phyloP scores from a whole-genome alignment of 30 jellyfish, hydroid and myxozoan genomes.

The Chrysaora quinquecirrha region DNA sequence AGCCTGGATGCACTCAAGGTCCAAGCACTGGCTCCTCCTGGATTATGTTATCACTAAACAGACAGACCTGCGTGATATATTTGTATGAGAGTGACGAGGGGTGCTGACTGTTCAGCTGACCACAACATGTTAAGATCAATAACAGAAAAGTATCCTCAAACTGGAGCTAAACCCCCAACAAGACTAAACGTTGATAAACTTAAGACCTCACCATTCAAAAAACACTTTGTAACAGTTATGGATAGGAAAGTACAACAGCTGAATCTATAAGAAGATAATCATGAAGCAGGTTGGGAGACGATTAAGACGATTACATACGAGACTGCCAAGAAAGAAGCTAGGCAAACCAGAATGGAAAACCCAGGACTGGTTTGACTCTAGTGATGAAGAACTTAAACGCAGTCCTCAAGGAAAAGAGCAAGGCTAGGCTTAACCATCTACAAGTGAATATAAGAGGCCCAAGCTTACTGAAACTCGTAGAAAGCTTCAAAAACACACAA shows the following conservation, averaged over 20 bases:
- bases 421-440: conserved; percentile 13
- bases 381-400: background rate
- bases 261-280: background rate
- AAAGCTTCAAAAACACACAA: background rate
- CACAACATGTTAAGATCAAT: conserved; percentile 3
- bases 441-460: background rate
- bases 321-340: conserved; percentile 18
- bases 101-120: conserved; percentile 41
- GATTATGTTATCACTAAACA: conserved; percentile 15
- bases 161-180: background rate
- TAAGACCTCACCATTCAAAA: background rate
- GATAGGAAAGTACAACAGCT: background rate
- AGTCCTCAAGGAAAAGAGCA: conserved; percentile 19
- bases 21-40: conserved; percentile 57
- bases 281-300: conserved; percentile 5
- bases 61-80: conserved; percentile 18
- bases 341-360: conserved; percentile 19
- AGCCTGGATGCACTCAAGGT: conserved; percentile 63
- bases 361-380: conserved; percentile 30
- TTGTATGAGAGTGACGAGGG: conserved; percentile 39
- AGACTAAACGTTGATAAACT: background rate
- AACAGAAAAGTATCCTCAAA: background rate
- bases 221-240: conserved; percentile 3
- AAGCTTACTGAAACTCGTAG: background rate
- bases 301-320: background rate